Base-by-base conservation (phyloP, 2,888 invertebrate species). In the Leptinotarsa rubiginosa region DNA sequence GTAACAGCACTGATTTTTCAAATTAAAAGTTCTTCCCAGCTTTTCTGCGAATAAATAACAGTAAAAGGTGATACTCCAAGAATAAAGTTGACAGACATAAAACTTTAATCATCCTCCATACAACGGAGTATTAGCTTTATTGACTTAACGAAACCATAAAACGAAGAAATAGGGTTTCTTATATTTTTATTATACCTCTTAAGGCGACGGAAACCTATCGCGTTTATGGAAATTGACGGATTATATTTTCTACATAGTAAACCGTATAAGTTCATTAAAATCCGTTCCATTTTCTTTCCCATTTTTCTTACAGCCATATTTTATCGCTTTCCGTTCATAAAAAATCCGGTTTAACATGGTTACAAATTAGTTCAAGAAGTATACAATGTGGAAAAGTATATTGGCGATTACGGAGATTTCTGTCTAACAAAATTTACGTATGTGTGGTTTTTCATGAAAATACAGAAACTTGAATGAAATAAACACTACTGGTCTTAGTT, bases 101-200 rank as follows among this genome's bases (percentile, higher is more conserved):
- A 62, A 62, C 62, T 47, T 66, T 49, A 66, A 50, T 66, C 22
- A 49, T 66, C 25, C 47, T n/a, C 3, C 25, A 50, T 66, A 50
- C 50, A 49, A 66, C 31, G 66, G 49, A 49, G 70, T 70, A 70
- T 75, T 77, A 69, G 72, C 74, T 70, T 77, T 75, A 77, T 76
- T 72, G 76, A 74, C 73, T 74, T 70, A 71, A 69, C 31, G 76
- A 77, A 77, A 68, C 77, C 74, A 72, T 77, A 77, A 72, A 73
- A 73, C 47, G 59, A 52, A 66, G 59, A 70, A 73, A 72, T 77
- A 70, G 69, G 77, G 74, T 73, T 75, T 75, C 77, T 75, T 70
- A 54, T 54, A 71, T 73, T 67, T 73, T 73, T 71, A 71, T 65
- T 67, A 68, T 31, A 54, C 64, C 65, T 68, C 70, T 70, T 69